Conservation (phyloP, 2,888 invertebrate species). For the Slavum lentiscoides region DNA sequence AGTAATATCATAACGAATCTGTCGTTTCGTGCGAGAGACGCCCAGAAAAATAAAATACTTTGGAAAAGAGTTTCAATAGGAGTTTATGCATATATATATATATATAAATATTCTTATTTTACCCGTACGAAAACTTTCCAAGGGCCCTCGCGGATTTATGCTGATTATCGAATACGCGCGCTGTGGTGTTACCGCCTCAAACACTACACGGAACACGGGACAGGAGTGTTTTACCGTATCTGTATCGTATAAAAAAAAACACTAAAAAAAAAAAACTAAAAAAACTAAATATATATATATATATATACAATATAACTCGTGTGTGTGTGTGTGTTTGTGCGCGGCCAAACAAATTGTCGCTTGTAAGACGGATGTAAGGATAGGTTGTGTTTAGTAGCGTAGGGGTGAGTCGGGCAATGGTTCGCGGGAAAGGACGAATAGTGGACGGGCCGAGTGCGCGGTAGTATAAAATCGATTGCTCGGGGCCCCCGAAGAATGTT, state of each 20-base stretch:
- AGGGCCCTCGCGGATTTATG: slow-evolving; percentile 13
- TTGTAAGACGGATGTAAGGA: background rate
- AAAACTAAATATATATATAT: background rate
- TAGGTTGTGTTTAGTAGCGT: background rate
- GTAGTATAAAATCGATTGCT: slow-evolving; percentile 32
- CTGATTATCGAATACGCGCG: slow-evolving; percentile 6
- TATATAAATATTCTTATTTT: background rate
- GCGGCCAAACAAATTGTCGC: background rate
- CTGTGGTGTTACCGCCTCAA: background rate
- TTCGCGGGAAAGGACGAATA: background rate
- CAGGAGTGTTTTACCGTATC: background rate
- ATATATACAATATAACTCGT: background rate
- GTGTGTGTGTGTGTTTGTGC: background rate
- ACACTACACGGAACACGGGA: slow-evolving; percentile 1
- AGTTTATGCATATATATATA: background rate
- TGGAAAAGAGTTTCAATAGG: background rate
- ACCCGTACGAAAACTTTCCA: slow-evolving; percentile 1
- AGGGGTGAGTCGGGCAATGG: background rate
- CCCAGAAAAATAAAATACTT: background rate
- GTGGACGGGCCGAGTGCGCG: background rate
- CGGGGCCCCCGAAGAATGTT: slow-evolving; percentile 16
- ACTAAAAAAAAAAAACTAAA: background rate
- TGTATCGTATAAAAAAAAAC: background rate
- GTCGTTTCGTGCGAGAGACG: background rate
- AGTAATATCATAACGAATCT: background rate